phyloP scores from a whole-genome alignment of 92 coral and sea anemone species.

The Galaxea fascicularis region DNA sequence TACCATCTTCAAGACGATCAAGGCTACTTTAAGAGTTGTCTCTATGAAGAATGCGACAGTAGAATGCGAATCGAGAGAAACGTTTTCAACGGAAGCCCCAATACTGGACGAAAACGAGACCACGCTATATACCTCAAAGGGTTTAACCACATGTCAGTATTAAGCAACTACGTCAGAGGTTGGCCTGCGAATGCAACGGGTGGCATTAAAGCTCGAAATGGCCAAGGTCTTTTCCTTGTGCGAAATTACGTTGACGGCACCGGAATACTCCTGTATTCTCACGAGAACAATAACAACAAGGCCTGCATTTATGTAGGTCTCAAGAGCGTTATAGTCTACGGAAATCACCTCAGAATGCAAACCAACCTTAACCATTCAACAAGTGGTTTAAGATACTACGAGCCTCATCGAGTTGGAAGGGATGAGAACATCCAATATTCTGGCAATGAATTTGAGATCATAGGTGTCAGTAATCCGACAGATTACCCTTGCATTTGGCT shows the following conservation, averaged over 20 bases:
- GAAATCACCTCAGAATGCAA: constrained; percentile 52
- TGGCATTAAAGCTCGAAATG: constrained; percentile 66
- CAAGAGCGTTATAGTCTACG: constrained; percentile 54
- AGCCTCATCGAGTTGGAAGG: constrained; percentile 47
- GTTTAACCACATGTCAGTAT: constrained; percentile 22
- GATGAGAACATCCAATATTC: constrained; percentile 56
- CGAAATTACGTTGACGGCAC: constrained; percentile 68
- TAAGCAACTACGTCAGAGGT: constrained; percentile 64
- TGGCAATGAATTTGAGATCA: constrained; percentile 57
- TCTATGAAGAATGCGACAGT: constrained; percentile 59
- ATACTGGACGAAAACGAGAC: constrained; percentile 32
- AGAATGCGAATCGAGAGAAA: constrained; percentile 25
- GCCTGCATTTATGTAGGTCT: constrained; percentile 39
- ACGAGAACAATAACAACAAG: constrained; percentile 5
- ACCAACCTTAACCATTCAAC: constrained; percentile 16
- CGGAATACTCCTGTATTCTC: constrained; percentile 52
- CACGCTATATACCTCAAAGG: constrained; percentile 74
- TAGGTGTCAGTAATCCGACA: constrained; percentile 21
- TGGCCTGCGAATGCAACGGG: constrained; percentile 54
- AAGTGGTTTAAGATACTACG: constrained; percentile 54
- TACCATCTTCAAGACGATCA: constrained; percentile 54
- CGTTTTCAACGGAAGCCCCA: constrained; percentile 70
- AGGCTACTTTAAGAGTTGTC: constrained; percentile 53
- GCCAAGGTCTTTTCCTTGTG: constrained; percentile 38
- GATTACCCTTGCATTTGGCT: constrained; percentile 43